Base-by-base conservation (phyloP, 1,140 invertebrate species). In the Diuraphis noxia region DNA sequence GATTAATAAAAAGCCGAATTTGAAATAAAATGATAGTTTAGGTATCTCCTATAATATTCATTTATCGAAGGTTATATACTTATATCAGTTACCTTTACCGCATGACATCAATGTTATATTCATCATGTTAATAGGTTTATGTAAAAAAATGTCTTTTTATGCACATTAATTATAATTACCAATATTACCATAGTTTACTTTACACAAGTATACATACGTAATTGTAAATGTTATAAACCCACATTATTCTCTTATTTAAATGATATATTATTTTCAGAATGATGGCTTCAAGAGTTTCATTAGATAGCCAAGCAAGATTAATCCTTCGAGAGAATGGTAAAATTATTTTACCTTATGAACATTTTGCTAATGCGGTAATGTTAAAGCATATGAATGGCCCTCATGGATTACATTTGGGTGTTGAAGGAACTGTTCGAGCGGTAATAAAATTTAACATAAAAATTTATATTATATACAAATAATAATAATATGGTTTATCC, bases 311-410 rank as follows among this genome's bases (percentile, higher is more conserved):
- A 94, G 97, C 96, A 30, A 95, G 97, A 93, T 94, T 97, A 52
- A 96, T 97, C 92, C 94, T 97, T 43, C 94, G 97, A 92, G 97
- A 97, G 94, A 97, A 97, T 95, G 97, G 97, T 2, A 97, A 97
- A 94, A 97, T 97, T 93, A 97, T 97, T 92, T 94, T 97, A 92
- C 97, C 97, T 9, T 97, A 97, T 94, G 97, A 97, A 94, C 97
- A 97, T 94, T 97, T 97, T 95, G 97, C 97, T 17, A 97, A 97
- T 95, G 97, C 97, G 79, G 97, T 97, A 0, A 97, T 97, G 97
- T 93, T 97, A 92, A 97, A 97, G 93, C 97, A 97, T 93, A 97
- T 97, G 96, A 97, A 97, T 93, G 97, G 97, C 0, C 97, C 97
- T 2, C 96, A 97, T 94, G 97, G 97, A 21, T 94, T 97, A 82